Conservation (phyloP, 2,888 invertebrate genomes). For the Papilio demoleus region DNA sequence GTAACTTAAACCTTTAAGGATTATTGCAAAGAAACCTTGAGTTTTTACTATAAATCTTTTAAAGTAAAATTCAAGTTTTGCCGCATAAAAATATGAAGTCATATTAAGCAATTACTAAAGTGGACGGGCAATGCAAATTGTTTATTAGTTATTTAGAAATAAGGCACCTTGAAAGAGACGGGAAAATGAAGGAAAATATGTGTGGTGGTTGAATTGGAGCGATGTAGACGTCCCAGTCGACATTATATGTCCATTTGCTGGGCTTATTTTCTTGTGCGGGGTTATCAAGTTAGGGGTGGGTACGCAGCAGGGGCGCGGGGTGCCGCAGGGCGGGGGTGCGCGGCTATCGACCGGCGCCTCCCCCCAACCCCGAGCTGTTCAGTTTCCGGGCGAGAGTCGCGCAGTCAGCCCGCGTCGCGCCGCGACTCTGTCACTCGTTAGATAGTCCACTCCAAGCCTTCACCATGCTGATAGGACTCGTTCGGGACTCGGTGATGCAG, state of each 20-base stretch:
- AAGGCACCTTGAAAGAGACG: background rate
- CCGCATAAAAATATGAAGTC: background rate
- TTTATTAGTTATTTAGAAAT: background rate
- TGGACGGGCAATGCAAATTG: background rate
- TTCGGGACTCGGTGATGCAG: conserved; percentile 96
- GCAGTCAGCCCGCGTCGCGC: conserved; percentile 84
- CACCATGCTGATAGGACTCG: conserved; percentile 93
- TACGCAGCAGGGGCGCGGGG: conserved; percentile 67
- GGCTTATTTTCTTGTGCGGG: conserved; percentile 81
- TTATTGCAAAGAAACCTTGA: background rate
- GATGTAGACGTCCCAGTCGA: conserved; percentile 67
- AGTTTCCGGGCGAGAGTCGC: conserved; percentile 85
- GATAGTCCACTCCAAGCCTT: conserved; percentile 76
- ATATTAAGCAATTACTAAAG: background rate
- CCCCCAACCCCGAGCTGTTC: conserved; percentile 79
- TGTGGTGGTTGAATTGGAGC: conserved; percentile 43
- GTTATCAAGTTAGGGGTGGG: conserved; percentile 81
- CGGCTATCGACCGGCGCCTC: conserved; percentile 85
- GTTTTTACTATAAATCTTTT: background rate
- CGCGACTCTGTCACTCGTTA: conserved; percentile 78
- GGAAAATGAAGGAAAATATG: conserved; percentile 10
- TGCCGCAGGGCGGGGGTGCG: conserved; percentile 76
- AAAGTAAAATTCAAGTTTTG: no score
- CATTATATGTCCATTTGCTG: conserved; percentile 81
- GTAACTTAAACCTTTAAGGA: background rate